Base-by-base conservation (phyloP, 2,888 invertebrate species). In the Bellardia bayeri region DNA sequence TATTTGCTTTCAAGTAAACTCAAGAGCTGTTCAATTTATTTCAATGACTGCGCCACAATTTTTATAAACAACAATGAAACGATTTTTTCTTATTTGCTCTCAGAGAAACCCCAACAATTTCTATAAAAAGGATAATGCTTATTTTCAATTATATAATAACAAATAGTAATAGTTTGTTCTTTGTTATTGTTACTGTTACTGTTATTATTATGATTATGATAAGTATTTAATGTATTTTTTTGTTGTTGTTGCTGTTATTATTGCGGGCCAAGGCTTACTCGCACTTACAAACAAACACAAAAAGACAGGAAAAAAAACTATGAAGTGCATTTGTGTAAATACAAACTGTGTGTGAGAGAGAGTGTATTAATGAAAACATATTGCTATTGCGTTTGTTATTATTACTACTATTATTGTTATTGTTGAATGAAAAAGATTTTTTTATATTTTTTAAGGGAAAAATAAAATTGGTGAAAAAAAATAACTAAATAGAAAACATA, bases 221-320 rank as follows among this genome's bases (percentile, higher is more conserved):
- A 87, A 85, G 82, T 85, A 87, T 78, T 82, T 81, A 87, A 84
- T 87, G 87, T 87, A 84, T 83, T 71, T 87, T 4, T 33, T 71
- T 13, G 14, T 6, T 66, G 42, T 61, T 49, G 54, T 72, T 81
- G 37, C 23, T 23, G 23, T 23, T 23, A 23, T 72, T 64, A 42
- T 33, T 45, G 51, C 42, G 54, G 71, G 56, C 66, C 14, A 72
- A 37, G 33, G 54, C 75, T 71, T 61, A 71, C 64, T 69, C 63
- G 71, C 78, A 78, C 71, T 78, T 61, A 61, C 54, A n/a, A 23
- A 66, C 66, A 79, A 68, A 63, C 37, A 56, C 42, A 71, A 81
- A 33, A 37, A 66, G 45, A 68, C 54, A 81, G 63, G 63, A 54
- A 82, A 74, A 56, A 58, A 58, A 11, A 37, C 33, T 4, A 33